Base-by-base conservation (phyloP, 2,797 vertebrate species). In the Ibycter americanus region DNA sequence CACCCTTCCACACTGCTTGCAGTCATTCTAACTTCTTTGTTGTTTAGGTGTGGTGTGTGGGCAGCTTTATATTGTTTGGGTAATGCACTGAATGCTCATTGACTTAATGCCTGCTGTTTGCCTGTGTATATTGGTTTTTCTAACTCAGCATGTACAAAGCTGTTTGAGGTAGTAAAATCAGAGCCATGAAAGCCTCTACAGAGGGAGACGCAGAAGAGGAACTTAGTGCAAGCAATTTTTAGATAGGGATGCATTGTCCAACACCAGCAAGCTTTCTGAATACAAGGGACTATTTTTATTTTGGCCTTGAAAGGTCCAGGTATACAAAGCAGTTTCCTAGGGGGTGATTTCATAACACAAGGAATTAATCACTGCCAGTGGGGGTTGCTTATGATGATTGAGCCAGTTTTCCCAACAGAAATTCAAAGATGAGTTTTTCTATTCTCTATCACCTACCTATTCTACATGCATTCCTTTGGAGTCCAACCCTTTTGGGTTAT, bases 51-150 rank as follows among this genome's bases (percentile, higher is more conserved):
- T 61, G 77, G 91, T 77, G 70, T 67, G 76, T 78, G 77, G 72
- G 62, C 54, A 88, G 80, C 51, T 91, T 87, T 77, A 31, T 65
- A 78, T 94, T 93, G 83, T 88, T 90, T 83, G 59, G 63, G 9
- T 78, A 91, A 65, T 52, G 79, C 36, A 72, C 49, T 34, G 79
- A 83, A 80, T 88, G 56, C 65, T 89, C 26, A 51, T 94, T 96
- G 93, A 70, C 23, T 83, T 87, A 83, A 95, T 85, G 36, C 56
- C 42, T 83, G 52, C 68, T 93, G 68, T 74, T 95, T 89, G 74
- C 59, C 31, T 61, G 15, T 47, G 44, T 83, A 23, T 32, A 18
- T 89, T 61, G 34, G 3, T 81, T 93, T 96, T 85, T 94, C 56
- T 65, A 90, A 90, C 47, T 90, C 84, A 44, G 86, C 78, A 47